These are phyloP conservation scores for Neotoxoptera formosana DNA, from an alignment of 1,140 invertebrate species.

Conservation along the genomic window DNA sequence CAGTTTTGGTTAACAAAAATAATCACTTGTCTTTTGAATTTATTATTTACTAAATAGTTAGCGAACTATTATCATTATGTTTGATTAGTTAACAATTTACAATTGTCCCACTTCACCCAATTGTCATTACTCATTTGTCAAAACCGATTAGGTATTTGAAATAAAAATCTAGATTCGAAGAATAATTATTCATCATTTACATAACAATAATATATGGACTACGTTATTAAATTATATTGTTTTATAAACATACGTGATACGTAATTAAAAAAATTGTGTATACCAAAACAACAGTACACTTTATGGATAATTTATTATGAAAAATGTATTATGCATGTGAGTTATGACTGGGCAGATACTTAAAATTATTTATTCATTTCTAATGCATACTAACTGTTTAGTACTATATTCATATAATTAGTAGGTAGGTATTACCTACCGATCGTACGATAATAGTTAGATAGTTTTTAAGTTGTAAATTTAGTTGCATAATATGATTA, in stretches of 20 bases:
- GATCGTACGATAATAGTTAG: background rate
- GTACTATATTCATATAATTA: background rate
- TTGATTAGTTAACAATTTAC: background rate
- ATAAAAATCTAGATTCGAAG: background rate
- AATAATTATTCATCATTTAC: background rate
- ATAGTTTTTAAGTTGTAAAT: background rate
- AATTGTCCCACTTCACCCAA: background rate
- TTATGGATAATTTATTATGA: background rate
- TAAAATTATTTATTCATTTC: background rate
- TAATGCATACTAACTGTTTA: background rate
- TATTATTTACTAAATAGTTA: background rate
- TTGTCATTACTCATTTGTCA: background rate
- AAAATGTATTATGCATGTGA: background rate
- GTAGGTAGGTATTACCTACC: no score
- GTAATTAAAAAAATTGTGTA: background rate
- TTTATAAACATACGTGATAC: background rate
- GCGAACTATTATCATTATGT: background rate
- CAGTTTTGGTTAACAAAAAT: background rate
- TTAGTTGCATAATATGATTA: background rate
- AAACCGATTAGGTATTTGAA: background rate
- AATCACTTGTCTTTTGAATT: background rate
- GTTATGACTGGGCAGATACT: background rate
- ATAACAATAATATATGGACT: background rate
- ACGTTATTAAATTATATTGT: background rate
- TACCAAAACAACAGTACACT: background rate